Evolutionary conservation across 2,797 vertebrate species (phyloP).

Genomic region (Dicrostonyx torquatus): DNA sequence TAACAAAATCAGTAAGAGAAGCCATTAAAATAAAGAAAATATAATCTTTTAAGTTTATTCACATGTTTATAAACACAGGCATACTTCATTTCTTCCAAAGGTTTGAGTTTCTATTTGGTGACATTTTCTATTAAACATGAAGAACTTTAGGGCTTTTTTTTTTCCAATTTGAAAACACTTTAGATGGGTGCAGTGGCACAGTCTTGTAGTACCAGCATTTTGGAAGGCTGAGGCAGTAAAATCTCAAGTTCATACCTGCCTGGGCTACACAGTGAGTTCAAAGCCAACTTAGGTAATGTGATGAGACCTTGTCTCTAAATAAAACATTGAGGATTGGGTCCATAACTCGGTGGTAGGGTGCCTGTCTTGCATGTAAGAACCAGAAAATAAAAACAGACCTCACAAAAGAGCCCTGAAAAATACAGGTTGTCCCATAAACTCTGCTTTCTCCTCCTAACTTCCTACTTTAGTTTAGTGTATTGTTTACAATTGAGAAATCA

Average conservation of each 20-base stretch:
- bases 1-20: slow-evolving; percentile 36
- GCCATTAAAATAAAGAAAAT: not conserved
- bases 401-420: not conserved
- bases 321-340: not conserved
- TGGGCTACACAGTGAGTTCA: not conserved
- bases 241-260: not conserved
- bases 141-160: not conserved
- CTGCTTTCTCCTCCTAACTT: not conserved
- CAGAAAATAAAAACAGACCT: not conserved
- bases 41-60: not conserved
- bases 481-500: not conserved
- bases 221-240: not conserved
- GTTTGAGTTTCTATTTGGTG: not conserved
- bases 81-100: not conserved
- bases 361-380: not conserved
- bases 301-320: not conserved
- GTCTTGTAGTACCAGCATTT: not conserved
- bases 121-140: not conserved
- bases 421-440: not conserved
- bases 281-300: not conserved
- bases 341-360: not conserved
- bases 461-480: not conserved
- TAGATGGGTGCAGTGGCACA: not conserved
- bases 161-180: not conserved
- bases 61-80: not conserved